phyloP scores from a whole-genome alignment of 2,888 invertebrate genomes.

The Patella pellucida region DNA sequence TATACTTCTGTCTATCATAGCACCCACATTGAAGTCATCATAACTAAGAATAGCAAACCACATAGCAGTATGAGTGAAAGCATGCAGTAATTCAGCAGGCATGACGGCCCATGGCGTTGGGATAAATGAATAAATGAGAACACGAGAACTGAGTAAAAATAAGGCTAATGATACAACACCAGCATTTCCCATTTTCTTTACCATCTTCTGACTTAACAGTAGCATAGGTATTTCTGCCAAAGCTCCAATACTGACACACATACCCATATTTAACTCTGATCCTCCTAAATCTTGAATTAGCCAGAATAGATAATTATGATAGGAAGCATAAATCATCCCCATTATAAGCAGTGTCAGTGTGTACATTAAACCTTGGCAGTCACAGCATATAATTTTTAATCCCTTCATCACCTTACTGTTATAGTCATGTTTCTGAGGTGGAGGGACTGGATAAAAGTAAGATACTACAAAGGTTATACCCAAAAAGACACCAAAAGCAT shows the following conservation, averaged over 20 bases:
- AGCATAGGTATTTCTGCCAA: conserved; percentile 62
- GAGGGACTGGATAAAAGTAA: conserved; percentile 62
- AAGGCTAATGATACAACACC: conserved; percentile 56
- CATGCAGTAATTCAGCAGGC: conserved; percentile 57
- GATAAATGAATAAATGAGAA: conserved; percentile 62
- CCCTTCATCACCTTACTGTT: conserved; percentile 56
- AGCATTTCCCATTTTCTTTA: conserved; percentile 55
- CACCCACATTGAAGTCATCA: conserved; percentile 55
- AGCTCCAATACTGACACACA: conserved; percentile 58
- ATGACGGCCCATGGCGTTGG: conserved; percentile 62
- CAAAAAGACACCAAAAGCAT: conserved; percentile 58
- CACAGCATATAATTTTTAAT: conserved; percentile 54
- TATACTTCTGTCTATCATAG: conserved; percentile 61
- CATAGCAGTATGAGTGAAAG: conserved; percentile 61
- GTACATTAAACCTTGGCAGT: conserved; percentile 52
- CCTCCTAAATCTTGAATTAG: conserved; percentile 60
- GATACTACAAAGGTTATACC: conserved; percentile 52
- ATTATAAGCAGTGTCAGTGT: conserved; percentile 59
- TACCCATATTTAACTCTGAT: conserved; percentile 58
- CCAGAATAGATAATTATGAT: conserved; percentile 66
- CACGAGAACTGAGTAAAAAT: conserved; percentile 47
- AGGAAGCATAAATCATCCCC: conserved; percentile 56
- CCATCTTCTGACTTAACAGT: conserved; percentile 52
- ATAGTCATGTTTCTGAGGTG: conserved; percentile 49
- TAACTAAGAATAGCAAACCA: conserved; percentile 64